phyloP scores from a whole-genome alignment of 2,797 vertebrate genomes.

The Pangasius krempfi region DNA sequence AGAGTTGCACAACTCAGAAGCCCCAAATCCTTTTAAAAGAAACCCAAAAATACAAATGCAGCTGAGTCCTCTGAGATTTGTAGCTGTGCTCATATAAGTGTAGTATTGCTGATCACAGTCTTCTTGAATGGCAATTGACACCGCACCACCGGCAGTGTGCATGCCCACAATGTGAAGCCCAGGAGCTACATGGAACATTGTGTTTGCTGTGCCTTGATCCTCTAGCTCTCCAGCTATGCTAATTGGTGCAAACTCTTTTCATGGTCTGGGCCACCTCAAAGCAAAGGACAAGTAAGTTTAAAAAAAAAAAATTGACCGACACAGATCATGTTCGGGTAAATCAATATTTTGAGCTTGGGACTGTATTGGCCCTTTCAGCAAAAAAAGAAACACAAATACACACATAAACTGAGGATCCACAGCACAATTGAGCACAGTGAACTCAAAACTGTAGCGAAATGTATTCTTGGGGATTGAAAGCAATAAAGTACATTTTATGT shows the following conservation, averaged over 20 bases:
- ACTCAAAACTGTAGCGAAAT: not conserved
- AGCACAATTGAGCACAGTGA: not conserved
- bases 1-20: conserved; percentile 14
- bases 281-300: not conserved
- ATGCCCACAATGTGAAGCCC: not conserved
- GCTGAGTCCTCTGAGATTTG: not conserved
- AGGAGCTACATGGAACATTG: conserved; percentile 5
- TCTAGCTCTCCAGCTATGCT: conserved; percentile 2
- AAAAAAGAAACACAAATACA: no score
- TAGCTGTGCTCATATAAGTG: not conserved
- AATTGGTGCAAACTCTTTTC: conserved; percentile 3
- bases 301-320: not conserved
- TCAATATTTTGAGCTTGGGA: not conserved
- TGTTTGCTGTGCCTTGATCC: conserved; percentile 8
- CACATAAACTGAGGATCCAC: not conserved
- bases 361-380: not conserved
- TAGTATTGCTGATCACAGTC: not conserved
- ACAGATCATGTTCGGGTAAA: not conserved
- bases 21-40: not conserved
- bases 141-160: not conserved
- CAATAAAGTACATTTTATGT: conserved; percentile 3
- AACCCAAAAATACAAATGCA: conserved; percentile 4
- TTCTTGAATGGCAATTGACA: not conserved
- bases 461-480: not conserved
- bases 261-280: not conserved